Percentiles rank a stretch among this genome's conserved stretches.
phyloP scores from a whole-genome alignment of 1,140 invertebrate species.

The Plutomurus gul region DNA sequence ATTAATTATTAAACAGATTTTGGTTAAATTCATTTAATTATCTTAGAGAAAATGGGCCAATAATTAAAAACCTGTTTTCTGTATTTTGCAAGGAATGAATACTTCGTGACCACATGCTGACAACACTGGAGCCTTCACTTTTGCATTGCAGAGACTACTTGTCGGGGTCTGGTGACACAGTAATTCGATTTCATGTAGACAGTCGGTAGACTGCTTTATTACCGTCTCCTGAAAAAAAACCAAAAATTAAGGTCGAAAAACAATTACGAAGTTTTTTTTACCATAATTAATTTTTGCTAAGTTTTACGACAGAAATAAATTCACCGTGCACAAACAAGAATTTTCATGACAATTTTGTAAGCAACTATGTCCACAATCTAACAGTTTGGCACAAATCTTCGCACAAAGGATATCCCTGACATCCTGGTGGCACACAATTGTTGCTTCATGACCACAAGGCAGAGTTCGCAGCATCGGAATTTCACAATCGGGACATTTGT shows the following conservation, averaged over 20 bases:
- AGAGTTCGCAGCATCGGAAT: neutral
- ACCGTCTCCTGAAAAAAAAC: neutral
- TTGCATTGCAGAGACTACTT: neutral
- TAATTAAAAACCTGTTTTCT: neutral
- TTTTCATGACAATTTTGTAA: too few relatives aligned
- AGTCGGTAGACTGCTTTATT: neutral
- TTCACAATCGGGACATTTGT: constrained; percentile 2
- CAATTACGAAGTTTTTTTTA: neutral
- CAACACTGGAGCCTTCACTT: neutral
- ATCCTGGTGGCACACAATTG: neutral
- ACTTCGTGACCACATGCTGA: neutral
- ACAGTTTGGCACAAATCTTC: neutral
- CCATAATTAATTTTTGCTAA: neutral
- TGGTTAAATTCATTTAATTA: neutral
- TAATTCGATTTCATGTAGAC: neutral
- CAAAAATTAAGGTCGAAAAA: neutral
- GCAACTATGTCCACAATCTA: neutral
- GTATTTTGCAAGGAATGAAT: neutral
- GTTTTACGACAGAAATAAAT: neutral
- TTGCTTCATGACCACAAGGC: constrained; percentile 11
- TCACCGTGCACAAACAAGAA: too few relatives aligned
- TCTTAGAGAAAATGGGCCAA: too few relatives aligned
- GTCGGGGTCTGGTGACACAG: neutral
- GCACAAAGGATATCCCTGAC: neutral
- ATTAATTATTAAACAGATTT: neutral